Base-by-base conservation (phyloP, 2,888 invertebrate species). In the Folsomia candida region DNA sequence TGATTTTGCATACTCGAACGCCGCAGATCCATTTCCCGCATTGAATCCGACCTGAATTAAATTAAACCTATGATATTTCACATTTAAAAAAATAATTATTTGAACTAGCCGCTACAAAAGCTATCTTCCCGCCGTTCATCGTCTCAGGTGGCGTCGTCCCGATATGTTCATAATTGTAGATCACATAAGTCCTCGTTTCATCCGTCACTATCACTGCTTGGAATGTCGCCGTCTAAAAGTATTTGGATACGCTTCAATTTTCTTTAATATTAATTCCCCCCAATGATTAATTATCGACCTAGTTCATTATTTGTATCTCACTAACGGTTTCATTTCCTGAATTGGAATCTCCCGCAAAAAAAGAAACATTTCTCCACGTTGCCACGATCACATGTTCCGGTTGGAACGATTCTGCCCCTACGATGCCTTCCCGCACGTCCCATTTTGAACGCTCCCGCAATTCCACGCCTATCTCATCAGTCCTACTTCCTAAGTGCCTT, bases 311-410 rank as follows among this genome's bases (percentile, higher is more conserved):
- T n/a, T n/a, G n/a, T n/a, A n/a, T n/a, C n/a, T n/a, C n/a, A 72
- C 76, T 76, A 71, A 81, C 81, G 69, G 78, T 81, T 75, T 81
- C 77, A 29, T 78, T 76, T 29, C 81, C 81, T 29, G 80, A 75
- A 65, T 80, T 78, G 37, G 79, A 80, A 78, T 94, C 94, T 66
- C 94, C 94, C 81, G 92, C 89, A 82, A 95, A 89, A 82, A 95
- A 95, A 0, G 94, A 92, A 84, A 97, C 90, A 83, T 97, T 97
- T 83, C 93, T 94, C 98, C 97, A 98, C 0, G 97, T 97, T 68
- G 93, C 88, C 73, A 95, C 91, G 71, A 93, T 85, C 1, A 90
- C 93, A 82, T 95, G 95, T 82, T 95, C 94, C 0, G 97, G 95
- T 78, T 89, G 87, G 84, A 97, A 98, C 1, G 91, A 90, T 58